These are phyloP conservation scores for Sipha maydis DNA, from an alignment of 2,888 invertebrate genomes.

Conservation along the genomic window DNA sequence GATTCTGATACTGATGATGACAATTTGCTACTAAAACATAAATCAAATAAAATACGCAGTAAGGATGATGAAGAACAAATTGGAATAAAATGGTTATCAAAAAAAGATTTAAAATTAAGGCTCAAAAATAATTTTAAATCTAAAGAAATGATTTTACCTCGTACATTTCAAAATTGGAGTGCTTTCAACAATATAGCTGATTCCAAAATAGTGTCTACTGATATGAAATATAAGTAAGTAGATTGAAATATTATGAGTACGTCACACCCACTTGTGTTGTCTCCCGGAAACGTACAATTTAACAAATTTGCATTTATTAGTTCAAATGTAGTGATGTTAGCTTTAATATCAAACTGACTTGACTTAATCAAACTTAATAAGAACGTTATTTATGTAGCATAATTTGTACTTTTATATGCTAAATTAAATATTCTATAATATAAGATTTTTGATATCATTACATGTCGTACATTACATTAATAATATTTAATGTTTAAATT, in stretches of 20 bases:
- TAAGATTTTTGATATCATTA: too few relatives aligned
- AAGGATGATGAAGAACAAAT: not conserved
- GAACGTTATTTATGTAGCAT: too few relatives aligned
- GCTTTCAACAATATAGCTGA: not conserved
- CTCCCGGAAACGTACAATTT: too few relatives aligned
- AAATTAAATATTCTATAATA: too few relatives aligned
- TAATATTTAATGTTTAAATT: not conserved
- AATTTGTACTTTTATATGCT: too few relatives aligned
- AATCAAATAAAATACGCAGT: not conserved
- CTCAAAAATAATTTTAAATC: not conserved
- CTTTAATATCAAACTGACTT: too few relatives aligned
- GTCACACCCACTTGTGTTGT: too few relatives aligned
- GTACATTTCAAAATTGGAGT: not conserved
- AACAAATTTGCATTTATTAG: too few relatives aligned
- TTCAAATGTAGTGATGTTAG: too few relatives aligned
- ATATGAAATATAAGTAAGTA: constrained; percentile 6
- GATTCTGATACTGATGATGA: not conserved
- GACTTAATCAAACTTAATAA: too few relatives aligned
- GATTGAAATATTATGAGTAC: not conserved
- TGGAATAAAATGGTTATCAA: not conserved
- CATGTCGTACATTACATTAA: not conserved
- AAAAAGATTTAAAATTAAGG: not conserved
- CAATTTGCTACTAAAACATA: not conserved
- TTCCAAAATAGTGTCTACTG: not conserved
- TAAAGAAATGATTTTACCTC: not conserved